Evolutionary conservation across 2,888 invertebrate species (phyloP).

Genomic region (Entomobrya proxima): DNA sequence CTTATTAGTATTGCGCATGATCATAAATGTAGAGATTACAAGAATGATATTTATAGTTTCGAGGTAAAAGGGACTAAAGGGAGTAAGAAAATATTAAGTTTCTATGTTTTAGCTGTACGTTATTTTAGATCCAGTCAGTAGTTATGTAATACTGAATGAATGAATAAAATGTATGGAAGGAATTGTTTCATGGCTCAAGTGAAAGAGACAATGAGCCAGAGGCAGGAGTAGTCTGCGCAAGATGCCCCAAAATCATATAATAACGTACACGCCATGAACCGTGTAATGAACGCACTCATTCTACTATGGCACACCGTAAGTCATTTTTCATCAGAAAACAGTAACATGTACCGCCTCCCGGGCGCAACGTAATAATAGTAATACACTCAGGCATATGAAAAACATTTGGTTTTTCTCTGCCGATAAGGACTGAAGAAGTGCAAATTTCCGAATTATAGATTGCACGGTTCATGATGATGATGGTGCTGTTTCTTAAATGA

Average conservation of each 20-base stretch:
- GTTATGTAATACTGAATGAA: background rate
- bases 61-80: too few species aligned
- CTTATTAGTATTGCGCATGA: background rate
- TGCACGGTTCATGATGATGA: constrained; percentile 50
- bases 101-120: background rate
- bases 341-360: constrained; percentile 13
- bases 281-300: background rate
- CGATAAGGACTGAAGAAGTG: constrained; percentile 44
- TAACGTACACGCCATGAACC: constrained; percentile 10
- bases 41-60: too few species aligned
- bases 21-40: too few species aligned
- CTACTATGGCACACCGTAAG: background rate
- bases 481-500: constrained; percentile 46
- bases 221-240: background rate
- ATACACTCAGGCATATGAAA: background rate
- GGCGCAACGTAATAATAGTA: constrained; percentile 27
- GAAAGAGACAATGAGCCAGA: background rate
- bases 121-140: constrained; percentile 7
- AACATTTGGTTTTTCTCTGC: background rate
- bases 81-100: background rate
- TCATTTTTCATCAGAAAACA: constrained; percentile 10
- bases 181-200: background rate
- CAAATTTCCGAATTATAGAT: constrained; percentile 59
- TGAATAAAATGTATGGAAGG: background rate
- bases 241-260: background rate